phyloP scores from a whole-genome alignment of 2,113 vertebrate species.

The Cathartes aura region DNA sequence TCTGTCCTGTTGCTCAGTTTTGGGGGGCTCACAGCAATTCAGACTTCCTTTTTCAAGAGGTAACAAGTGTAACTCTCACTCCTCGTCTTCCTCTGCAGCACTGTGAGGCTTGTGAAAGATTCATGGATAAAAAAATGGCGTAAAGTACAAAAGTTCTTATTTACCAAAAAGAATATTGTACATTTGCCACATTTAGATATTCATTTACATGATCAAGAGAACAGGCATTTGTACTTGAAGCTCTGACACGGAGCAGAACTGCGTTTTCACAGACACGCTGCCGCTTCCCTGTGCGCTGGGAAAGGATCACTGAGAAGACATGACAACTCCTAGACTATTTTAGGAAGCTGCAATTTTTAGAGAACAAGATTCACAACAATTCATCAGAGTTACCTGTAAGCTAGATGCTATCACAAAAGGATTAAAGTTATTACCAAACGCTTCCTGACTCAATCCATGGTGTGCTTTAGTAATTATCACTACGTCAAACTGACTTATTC shows the following conservation, averaged over 20 bases:
- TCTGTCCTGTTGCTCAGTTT: background rate
- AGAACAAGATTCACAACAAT: background rate
- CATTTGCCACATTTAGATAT: background rate
- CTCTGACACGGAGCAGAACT: background rate
- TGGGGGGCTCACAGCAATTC: background rate
- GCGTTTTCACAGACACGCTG: background rate
- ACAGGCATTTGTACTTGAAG: background rate
- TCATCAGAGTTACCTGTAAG: background rate
- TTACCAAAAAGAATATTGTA: accelerated
- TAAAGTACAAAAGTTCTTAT: background rate
- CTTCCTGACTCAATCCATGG: background rate
- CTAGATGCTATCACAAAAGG: background rate
- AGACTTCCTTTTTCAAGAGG: background rate
- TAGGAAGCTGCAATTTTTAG: background rate
- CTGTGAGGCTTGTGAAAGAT: background rate
- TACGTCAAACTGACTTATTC: accelerated
- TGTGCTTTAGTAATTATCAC: background rate
- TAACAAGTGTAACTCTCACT: accelerated
- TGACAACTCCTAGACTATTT: background rate
- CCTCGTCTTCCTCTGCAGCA: background rate
- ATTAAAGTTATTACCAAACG: background rate
- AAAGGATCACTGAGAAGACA: accelerated
- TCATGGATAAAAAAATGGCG: accelerated
- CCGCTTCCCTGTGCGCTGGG: accelerated
- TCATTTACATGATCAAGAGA: background rate